Percentiles rank a stretch among this genome's conserved stretches.
Conservation (phyloP, 2,113 vertebrate species). For the Lophochroa leadbeateri region DNA sequence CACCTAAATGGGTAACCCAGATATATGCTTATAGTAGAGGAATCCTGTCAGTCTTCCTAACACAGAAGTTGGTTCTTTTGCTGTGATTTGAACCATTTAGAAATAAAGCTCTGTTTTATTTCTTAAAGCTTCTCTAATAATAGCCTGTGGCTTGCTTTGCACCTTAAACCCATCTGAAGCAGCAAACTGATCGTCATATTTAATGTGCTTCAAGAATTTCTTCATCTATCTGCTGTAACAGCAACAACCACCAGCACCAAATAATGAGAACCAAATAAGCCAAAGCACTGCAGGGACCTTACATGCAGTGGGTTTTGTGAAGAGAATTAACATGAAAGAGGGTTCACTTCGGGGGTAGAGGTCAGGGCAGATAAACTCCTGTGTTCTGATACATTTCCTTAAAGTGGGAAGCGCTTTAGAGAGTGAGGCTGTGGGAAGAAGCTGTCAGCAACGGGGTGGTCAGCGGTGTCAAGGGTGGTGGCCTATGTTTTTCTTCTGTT, state of each 20-base stretch:
- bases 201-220: slow-evolving; percentile 11
- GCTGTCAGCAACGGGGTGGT: slow-evolving; percentile 61
- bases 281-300: slow-evolving; percentile 67
- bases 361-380: slow-evolving; percentile 81
- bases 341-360: slow-evolving; percentile 72
- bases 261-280: slow-evolving; percentile 68
- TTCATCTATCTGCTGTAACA: slow-evolving; percentile 44
- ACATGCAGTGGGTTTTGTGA: slow-evolving; percentile 76
- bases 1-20: background rate
- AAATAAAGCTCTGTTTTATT: background rate
- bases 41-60: background rate
- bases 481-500: slow-evolving; percentile 70
- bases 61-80: background rate
- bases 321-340: slow-evolving; percentile 79
- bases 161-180: background rate
- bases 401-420: slow-evolving; percentile 71
- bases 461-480: slow-evolving; percentile 69
- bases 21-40: background rate
- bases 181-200: background rate
- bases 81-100: background rate
- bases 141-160: background rate
- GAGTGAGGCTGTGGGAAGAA: slow-evolving; percentile 75
- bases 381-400: slow-evolving; percentile 76
- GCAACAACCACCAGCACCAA: background rate
- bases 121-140: background rate